Evolutionary conservation across 2,797 vertebrate species (phyloP).

Genomic region (Sebastes trivittatus): DNA sequence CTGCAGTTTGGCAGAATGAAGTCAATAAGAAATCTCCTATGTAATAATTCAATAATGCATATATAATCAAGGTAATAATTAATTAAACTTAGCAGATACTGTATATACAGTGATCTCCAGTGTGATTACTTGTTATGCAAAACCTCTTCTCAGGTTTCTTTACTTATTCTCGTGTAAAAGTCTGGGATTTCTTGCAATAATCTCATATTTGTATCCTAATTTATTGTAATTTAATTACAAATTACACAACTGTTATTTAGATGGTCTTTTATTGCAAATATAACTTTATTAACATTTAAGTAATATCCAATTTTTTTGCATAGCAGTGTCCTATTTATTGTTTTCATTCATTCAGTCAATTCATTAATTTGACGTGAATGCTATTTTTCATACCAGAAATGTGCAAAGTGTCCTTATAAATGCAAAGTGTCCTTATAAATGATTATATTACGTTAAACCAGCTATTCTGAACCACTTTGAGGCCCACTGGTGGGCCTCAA

Average conservation of each 20-base stretch:
- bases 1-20: neutral
- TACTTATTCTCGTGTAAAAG: neutral
- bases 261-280: neutral
- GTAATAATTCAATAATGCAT: neutral
- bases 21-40: neutral
- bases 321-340: neutral
- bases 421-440: too few relatives aligned
- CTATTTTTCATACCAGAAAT: neutral
- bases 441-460: neutral
- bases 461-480: too few relatives aligned
- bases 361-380: neutral
- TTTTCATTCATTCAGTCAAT: neutral
- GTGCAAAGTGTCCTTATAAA: neutral
- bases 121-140: neutral
- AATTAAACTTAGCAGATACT: neutral
- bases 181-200: neutral
- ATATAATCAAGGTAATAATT: neutral
- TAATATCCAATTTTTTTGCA: neutral
- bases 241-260: neutral
- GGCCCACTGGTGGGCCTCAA: too few relatives aligned
- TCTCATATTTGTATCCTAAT: neutral
- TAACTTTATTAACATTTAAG: neutral
- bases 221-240: neutral
- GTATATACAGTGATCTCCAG: neutral
- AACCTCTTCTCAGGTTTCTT: neutral